These are phyloP conservation scores for Phocides pigmalion DNA, from an alignment of 1,140 invertebrate genomes.

Conservation along the genomic window DNA sequence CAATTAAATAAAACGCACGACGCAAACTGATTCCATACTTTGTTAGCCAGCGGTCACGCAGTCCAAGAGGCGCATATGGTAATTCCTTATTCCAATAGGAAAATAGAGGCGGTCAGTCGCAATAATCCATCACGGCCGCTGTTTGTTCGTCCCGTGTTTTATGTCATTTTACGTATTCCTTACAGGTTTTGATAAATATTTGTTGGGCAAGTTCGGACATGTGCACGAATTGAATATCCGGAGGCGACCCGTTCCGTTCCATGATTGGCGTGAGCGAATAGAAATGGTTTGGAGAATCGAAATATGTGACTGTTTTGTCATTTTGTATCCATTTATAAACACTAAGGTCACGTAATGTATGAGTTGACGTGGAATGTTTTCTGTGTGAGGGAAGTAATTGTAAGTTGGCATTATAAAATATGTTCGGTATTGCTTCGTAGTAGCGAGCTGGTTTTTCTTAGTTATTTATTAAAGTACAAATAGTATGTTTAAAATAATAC, in stretches of 20 bases:
- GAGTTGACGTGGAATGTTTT: not conserved
- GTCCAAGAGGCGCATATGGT: conserved; percentile 78
- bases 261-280: conserved; percentile 66
- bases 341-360: not conserved
- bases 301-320: not conserved
- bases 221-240: conserved; percentile 79
- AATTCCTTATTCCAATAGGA: conserved; percentile 82
- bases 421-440: too few relatives aligned
- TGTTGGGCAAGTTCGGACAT: conserved; percentile 77
- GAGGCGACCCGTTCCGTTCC: conserved; percentile 55
- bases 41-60: conserved; percentile 35
- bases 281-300: not conserved
- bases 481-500: too few relatives aligned
- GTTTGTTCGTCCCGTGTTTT: conserved; percentile 76
- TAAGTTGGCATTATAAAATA: not conserved
- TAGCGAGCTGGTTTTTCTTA: too few relatives aligned
- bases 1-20: conserved; percentile 42
- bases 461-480: too few relatives aligned
- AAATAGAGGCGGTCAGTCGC: conserved; percentile 79
- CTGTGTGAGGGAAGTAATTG: not conserved
- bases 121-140: conserved; percentile 80
- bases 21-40: conserved; percentile 60
- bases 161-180: conserved; percentile 82
- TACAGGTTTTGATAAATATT: conserved; percentile 82
- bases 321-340: not conserved